phyloP scores from a whole-genome alignment of 2,797 vertebrate genomes.

The Spea hammondii region DNA sequence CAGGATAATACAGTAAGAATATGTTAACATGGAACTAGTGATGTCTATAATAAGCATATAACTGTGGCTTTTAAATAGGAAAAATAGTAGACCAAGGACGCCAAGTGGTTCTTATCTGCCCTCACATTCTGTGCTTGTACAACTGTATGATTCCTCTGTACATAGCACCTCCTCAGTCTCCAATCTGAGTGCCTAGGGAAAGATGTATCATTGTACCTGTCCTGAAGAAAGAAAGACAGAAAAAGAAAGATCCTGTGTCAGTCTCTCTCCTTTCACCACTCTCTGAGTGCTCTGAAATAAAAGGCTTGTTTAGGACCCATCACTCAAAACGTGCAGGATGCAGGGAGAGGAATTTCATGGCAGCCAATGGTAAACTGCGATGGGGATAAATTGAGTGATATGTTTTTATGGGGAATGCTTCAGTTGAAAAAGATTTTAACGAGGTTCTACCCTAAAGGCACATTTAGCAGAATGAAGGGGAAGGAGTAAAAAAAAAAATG shows the following conservation, averaged over 20 bases:
- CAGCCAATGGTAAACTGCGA: slow-evolving; percentile 30
- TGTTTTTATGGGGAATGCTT: slow-evolving; percentile 53
- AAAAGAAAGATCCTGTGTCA: slow-evolving; percentile 39
- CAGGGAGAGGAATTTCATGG: slow-evolving; percentile 42
- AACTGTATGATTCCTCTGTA: slow-evolving; percentile 37
- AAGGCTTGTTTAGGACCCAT: slow-evolving; percentile 45
- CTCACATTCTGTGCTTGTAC: slow-evolving; percentile 39
- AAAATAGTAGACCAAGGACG: slow-evolving; percentile 10
- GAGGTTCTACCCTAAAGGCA: slow-evolving; percentile 43
- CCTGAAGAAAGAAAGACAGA: slow-evolving; percentile 29
- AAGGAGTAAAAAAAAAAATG: slow-evolving; percentile 20
- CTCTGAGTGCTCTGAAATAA: slow-evolving; percentile 42
- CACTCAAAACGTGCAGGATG: slow-evolving; percentile 38
- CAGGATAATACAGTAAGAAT: too few relatives aligned
- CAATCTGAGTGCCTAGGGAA: slow-evolving; percentile 44
- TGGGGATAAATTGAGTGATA: slow-evolving; percentile 50
- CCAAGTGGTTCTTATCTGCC: slow-evolving; percentile 46
- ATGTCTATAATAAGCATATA: too few relatives aligned
- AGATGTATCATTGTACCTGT: slow-evolving; percentile 41
- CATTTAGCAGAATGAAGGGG: slow-evolving; percentile 36
- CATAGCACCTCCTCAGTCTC: slow-evolving; percentile 45
- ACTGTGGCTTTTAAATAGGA: not conserved
- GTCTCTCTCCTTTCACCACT: slow-evolving; percentile 36
- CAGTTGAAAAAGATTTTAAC: slow-evolving; percentile 51
- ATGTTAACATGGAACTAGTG: too few relatives aligned